Conservation (phyloP, 2,797 vertebrate species). For the Haliaeetus vocifer region DNA sequence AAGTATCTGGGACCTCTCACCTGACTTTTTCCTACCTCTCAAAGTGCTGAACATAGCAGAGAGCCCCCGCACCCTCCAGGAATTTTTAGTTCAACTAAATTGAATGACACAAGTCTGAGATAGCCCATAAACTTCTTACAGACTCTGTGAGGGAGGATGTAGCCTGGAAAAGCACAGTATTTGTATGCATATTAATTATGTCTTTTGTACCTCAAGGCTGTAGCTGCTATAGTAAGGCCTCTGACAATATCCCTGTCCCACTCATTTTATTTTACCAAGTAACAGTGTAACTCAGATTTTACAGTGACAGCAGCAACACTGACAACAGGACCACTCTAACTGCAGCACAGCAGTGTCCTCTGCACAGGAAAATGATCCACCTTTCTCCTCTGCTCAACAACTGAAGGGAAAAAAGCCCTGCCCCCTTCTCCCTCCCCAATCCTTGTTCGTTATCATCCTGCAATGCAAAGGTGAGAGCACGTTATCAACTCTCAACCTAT, state of each 20-base stretch:
- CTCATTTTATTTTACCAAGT: neutral
- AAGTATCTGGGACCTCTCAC: neutral
- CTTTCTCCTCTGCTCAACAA: neutral
- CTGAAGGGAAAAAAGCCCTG: neutral
- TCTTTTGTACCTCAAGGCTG: neutral
- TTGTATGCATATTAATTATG: neutral
- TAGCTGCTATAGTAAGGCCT: neutral
- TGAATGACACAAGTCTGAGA: accelerated
- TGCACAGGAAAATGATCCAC: neutral
- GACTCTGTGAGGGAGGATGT: neutral
- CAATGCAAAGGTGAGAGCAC: neutral
- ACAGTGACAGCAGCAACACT: neutral
- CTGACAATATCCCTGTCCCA: neutral
- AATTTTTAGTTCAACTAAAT: neutral
- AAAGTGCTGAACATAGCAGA: neutral
- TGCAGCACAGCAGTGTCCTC: neutral
- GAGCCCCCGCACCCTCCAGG: neutral
- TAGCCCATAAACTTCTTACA: neutral
- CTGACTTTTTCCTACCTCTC: neutral
- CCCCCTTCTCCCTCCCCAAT: neutral
- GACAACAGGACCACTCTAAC: neutral
- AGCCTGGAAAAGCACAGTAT: neutral
- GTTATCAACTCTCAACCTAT: neutral
- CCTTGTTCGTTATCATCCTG: neutral
- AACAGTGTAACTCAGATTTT: neutral